Percentiles rank a stretch among this genome's conserved stretches.
Conservation (phyloP, 2,797 vertebrate genomes). For the Labroides dimidiatus region DNA sequence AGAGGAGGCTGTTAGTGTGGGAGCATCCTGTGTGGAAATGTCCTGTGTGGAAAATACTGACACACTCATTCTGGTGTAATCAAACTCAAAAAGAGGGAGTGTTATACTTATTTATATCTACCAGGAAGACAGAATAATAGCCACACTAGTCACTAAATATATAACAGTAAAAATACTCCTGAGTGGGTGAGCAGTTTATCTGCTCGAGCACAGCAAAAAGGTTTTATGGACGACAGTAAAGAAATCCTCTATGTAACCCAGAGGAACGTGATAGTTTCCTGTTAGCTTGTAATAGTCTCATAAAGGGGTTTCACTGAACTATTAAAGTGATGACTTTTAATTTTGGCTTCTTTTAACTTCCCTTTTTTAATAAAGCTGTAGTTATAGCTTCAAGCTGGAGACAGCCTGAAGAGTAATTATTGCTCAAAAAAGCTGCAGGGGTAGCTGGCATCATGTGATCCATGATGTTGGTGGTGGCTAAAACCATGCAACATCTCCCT, state of each 20-base stretch:
- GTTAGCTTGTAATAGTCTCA: background rate
- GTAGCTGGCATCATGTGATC: too few relatives aligned
- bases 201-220: background rate
- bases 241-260: background rate
- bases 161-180: slow-evolving; percentile 4
- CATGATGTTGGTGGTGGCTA: too few relatives aligned
- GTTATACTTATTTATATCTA: background rate
- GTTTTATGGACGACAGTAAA: background rate
- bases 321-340: slow-evolving; percentile 3
- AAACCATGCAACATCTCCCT: too few relatives aligned
- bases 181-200: background rate
- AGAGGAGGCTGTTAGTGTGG: background rate
- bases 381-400: slow-evolving; percentile 1
- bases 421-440: background rate
- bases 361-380: background rate
- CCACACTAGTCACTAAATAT: background rate
- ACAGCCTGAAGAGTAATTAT: background rate
- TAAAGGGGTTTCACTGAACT: background rate
- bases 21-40: background rate
- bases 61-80: background rate
- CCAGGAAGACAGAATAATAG: background rate
- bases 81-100: background rate
- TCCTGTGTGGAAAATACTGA: background rate
- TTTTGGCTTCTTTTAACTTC: too few relatives aligned
- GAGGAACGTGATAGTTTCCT: background rate